Evolutionary conservation across 2,797 vertebrate species (phyloP).

Genomic region (Channa striata): DNA sequence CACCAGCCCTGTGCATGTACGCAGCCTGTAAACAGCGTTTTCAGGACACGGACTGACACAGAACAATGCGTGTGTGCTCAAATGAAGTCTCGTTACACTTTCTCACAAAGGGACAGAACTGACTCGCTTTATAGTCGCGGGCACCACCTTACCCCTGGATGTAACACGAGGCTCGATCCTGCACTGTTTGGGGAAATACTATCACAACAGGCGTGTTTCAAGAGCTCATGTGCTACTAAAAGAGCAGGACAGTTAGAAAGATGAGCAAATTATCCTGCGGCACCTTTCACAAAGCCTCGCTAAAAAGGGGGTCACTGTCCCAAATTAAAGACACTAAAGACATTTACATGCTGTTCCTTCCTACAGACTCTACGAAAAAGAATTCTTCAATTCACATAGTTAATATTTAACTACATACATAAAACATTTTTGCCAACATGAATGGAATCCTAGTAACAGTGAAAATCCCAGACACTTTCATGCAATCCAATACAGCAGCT

Average conservation of each 20-base stretch:
- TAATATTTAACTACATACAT: slow-evolving; percentile 64
- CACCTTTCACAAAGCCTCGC: slow-evolving; percentile 19
- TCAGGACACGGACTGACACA: slow-evolving; percentile 11
- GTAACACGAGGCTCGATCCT: slow-evolving; percentile 50
- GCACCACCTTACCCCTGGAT: slow-evolving; percentile 47
- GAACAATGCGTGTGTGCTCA: slow-evolving; percentile 52
- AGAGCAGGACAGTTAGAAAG: not conserved
- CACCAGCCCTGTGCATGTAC: not conserved
- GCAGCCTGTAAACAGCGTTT: slow-evolving; percentile 17
- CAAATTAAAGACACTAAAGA: slow-evolving; percentile 17
- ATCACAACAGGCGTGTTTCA: slow-evolving; percentile 1
- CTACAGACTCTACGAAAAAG: slow-evolving; percentile 52
- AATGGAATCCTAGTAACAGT: slow-evolving; percentile 32
- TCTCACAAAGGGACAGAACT: slow-evolving; percentile 56
- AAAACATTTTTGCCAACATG: slow-evolving; percentile 20
- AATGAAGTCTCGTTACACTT: slow-evolving; percentile 61
- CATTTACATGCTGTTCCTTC: slow-evolving; percentile 5
- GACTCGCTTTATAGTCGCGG: slow-evolving; percentile 36
- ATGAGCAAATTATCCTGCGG: slow-evolving; percentile 4
- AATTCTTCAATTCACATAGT: slow-evolving; percentile 32
- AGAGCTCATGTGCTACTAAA: slow-evolving; percentile 4
- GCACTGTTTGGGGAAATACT: slow-evolving; percentile 7
- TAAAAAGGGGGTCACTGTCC: slow-evolving; percentile 26
- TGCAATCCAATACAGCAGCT: no score
- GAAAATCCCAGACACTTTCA: no score